Percentiles rank a stretch among this genome's conserved stretches.
phyloP scores from a whole-genome alignment of 2,797 vertebrate genomes.

The Danio kyathit region DNA sequence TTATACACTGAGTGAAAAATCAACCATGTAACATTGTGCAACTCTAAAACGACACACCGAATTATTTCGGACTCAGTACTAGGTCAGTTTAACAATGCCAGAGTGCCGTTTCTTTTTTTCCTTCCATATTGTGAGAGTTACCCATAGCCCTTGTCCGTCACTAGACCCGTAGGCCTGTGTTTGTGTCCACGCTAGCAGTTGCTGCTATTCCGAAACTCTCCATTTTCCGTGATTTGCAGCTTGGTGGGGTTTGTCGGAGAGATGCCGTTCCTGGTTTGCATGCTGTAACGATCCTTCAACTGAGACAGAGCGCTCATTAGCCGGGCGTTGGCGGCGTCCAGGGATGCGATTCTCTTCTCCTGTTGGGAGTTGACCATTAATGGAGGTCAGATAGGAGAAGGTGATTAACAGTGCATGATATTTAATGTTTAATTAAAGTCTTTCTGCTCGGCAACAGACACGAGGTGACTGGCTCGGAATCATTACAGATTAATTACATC shows the following conservation, averaged over 20 bases:
- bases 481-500: not conserved
- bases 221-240: constrained; percentile 98
- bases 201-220: constrained; percentile 97
- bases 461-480: constrained; percentile 5
- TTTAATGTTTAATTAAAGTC: constrained; percentile 18
- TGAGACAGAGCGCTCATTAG: constrained; percentile 96
- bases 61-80: not conserved
- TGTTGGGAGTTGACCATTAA: constrained; percentile 64
- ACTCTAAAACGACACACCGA: constrained; percentile 8
- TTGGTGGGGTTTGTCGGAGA: constrained; percentile 98
- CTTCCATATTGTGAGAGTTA: constrained; percentile 10
- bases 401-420: constrained; percentile 2
- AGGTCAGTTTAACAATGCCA: not conserved
- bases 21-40: constrained; percentile 16
- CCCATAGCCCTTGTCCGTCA: constrained; percentile 59
- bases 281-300: constrained; percentile 97
- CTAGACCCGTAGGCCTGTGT: constrained; percentile 7
- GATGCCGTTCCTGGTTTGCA: constrained; percentile 95
- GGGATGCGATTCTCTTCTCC: constrained; percentile 94
- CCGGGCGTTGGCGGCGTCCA: constrained; percentile 93
- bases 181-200: constrained; percentile 83
- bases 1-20: not conserved
- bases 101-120: not conserved
- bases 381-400: constrained; percentile 32
- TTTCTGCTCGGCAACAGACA: not conserved